Base-by-base conservation (phyloP, 2,113 vertebrate species). In the Brachyistius frenatus region DNA sequence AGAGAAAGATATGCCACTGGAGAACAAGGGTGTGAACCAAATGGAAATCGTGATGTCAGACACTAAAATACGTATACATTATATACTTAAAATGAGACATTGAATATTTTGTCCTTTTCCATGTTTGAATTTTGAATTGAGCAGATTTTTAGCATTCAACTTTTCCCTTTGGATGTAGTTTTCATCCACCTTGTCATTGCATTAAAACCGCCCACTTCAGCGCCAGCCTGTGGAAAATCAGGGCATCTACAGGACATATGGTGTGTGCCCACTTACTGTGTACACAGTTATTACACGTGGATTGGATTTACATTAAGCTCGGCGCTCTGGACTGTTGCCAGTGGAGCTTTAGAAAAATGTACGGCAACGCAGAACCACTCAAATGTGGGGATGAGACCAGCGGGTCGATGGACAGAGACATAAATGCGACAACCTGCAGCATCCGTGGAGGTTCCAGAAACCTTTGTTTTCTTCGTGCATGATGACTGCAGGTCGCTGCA, bases 221-320 rank as follows among this genome's bases (percentile, higher is more conserved):
- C 16, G 54, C 7, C 86, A 89, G 89, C 46, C 66, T 88, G 90
- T 91, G 85, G 60, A 85, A 46, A 93, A 92, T 93, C 64, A 13
- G 70, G 30, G 73, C 72, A 54, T 81, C 60, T 64, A 8, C 64
- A 56, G 65, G 71, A 89, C 91, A 91, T 91, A 84, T 89, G 91
- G 75, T 7, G 68, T 44, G n/a, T 53, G 46, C 69, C 73, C 83
- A 76, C 81, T 88, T 73, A 41, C 37, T 79, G 66, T 30, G 16
- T 72, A 66, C 70, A 79, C 88, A 88, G 83, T 33, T 90, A 86
- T 91, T 85, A 88, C 66, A 85, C 82, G 66, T 79, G 70, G 57
- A 47, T 66, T 60, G 66, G 88, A 91, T 91, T 91, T 80, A 84
- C 69, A 77, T 83, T 68, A 79, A 86, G 82, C 76, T 61, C 1